A percentile compares a stretch with the other conserved stretches of the same genome.
phyloP scores from a whole-genome alignment of 2,113 vertebrate genomes.

The Tylochromis polylepis region DNA sequence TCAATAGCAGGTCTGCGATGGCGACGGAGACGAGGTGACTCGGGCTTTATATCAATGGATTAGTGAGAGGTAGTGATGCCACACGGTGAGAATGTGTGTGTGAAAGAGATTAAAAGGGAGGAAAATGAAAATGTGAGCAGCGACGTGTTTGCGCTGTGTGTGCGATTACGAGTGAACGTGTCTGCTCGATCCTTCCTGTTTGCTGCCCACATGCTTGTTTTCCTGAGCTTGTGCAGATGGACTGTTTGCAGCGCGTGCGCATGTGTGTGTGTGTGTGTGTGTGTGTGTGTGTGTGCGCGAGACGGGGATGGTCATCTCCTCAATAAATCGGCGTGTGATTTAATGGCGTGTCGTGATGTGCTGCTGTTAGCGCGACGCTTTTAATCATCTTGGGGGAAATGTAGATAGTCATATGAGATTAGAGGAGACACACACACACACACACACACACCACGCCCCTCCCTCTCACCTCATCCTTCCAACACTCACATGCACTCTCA shows the following conservation, averaged over 20 bases:
- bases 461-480: background rate
- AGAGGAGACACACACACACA: background rate
- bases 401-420: conserved; percentile 33
- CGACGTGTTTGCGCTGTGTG: background rate
- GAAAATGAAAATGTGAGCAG: background rate
- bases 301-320: conserved; percentile 14
- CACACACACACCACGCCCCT: background rate
- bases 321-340: conserved; percentile 45
- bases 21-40: conserved; percentile 37
- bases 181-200: background rate
- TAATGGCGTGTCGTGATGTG: conserved; percentile 38
- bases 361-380: conserved; percentile 27
- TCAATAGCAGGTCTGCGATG: conserved; percentile 57
- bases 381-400: conserved; percentile 59
- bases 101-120: background rate
- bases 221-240: conserved; percentile 1
- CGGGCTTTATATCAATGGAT: conserved; percentile 55
- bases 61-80: conserved; percentile 25
- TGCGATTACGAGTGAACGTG: background rate
- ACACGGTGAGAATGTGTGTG: background rate
- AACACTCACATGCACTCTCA: background rate
- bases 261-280: background rate
- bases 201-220: background rate
- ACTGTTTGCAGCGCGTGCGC: background rate
- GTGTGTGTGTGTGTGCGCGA: background rate